Evolutionary conservation across 2,797 vertebrate species (phyloP).

Genomic region (Gobio occitaniae): DNA sequence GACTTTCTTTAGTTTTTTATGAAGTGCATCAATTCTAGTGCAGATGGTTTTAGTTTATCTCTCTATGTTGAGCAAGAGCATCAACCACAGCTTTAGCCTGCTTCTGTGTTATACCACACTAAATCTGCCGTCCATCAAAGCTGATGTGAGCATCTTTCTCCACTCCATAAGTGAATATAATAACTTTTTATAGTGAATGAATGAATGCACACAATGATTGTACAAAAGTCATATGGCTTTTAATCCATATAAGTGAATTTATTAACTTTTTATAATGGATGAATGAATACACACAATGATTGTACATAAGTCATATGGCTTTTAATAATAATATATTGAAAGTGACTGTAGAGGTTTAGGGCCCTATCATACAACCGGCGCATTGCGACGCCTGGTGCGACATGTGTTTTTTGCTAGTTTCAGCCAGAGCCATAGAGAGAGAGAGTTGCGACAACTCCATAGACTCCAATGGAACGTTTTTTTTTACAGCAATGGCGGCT

Average conservation of each 20-base stretch:
- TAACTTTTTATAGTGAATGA: neutral
- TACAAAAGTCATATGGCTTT: neutral
- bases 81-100: slow-evolving; percentile 6
- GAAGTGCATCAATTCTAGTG: neutral
- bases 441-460: too few species aligned
- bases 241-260: slow-evolving; percentile 22
- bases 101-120: neutral
- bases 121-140: neutral
- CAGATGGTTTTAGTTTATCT: slow-evolving; percentile 24
- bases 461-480: too few species aligned
- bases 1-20: neutral
- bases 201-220: neutral
- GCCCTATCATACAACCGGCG: too few species aligned
- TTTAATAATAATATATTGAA: too few species aligned
- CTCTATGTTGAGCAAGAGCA: slow-evolving; percentile 13
- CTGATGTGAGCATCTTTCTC: neutral
- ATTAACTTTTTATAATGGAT: neutral
- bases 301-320: neutral
- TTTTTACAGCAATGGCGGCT: too few species aligned
- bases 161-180: slow-evolving; percentile 30
- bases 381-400: too few species aligned
- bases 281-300: neutral
- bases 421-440: too few species aligned
- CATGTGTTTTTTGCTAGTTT: too few species aligned
- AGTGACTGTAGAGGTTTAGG: too few species aligned